These are phyloP conservation scores for Eristalis tenax DNA, from an alignment of 2,888 invertebrate species.

Conservation along the genomic window DNA sequence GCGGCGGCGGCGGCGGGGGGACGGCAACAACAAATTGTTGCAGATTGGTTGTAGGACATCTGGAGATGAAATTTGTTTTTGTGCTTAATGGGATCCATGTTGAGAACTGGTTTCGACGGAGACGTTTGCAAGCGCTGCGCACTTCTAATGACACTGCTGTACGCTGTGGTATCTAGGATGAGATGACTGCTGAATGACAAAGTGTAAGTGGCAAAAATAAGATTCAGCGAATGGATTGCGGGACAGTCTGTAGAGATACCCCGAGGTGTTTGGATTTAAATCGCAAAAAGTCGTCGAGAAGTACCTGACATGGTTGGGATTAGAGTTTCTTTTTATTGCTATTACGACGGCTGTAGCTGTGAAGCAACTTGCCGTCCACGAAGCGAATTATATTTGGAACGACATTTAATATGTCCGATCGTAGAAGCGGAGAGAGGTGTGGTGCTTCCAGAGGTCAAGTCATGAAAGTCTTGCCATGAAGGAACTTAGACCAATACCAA, in stretches of 20 bases:
- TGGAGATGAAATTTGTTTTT: conserved; percentile 31
- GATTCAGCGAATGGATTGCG: not conserved
- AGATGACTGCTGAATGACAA: not conserved
- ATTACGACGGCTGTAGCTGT: too few relatives aligned
- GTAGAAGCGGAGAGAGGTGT: too few relatives aligned
- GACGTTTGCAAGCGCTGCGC: not conserved
- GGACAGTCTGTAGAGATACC: not conserved
- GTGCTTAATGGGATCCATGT: conserved; percentile 13
- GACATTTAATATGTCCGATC: too few relatives aligned
- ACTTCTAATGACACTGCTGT: not conserved
- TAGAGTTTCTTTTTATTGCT: too few relatives aligned
- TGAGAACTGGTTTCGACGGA: not conserved
- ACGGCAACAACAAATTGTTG: conserved; percentile 24
- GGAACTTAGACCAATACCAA: too few relatives aligned
- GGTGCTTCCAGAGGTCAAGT: too few relatives aligned
- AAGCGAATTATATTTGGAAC: too few relatives aligned
- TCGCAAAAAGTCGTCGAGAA: too few relatives aligned
- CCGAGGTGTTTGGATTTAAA: not conserved
- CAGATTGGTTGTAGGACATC: conserved; percentile 28
- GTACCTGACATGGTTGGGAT: too few relatives aligned
- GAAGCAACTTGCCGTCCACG: too few relatives aligned
- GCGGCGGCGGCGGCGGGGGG: not conserved
- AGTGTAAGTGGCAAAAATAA: not conserved
- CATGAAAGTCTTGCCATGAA: too few relatives aligned
- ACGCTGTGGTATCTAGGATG: not conserved